phyloP scores from a whole-genome alignment of 2,113 vertebrate genomes.

The Silurus glanis region DNA sequence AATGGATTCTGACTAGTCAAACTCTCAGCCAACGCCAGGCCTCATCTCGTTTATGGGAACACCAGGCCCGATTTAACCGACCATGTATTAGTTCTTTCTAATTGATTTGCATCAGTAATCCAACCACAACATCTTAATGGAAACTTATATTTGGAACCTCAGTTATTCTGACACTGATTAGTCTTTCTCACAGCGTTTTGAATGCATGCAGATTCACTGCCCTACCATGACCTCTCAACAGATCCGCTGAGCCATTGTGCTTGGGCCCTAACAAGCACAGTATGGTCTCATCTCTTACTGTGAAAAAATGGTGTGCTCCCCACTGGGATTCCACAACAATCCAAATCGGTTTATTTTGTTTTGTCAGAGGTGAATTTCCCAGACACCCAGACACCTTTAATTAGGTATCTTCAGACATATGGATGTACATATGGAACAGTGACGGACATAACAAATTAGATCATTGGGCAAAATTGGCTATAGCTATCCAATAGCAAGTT shows the following conservation, averaged over 20 bases:
- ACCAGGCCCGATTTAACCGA: background rate
- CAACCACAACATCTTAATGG: background rate
- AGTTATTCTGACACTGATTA: background rate
- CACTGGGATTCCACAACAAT: background rate
- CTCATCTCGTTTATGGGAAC: background rate
- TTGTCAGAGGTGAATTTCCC: background rate
- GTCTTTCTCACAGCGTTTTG: background rate
- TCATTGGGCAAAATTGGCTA: background rate
- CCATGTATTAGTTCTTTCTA: background rate
- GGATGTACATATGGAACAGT: background rate
- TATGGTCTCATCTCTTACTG: background rate
- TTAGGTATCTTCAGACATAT: background rate
- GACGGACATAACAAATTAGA: background rate
- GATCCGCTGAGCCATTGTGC: background rate
- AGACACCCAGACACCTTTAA: background rate
- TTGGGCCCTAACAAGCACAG: background rate
- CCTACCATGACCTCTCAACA: background rate
- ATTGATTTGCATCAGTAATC: background rate
- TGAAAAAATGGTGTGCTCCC: background rate
- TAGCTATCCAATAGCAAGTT: no score
- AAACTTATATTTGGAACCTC: background rate
- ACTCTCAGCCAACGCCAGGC: background rate
- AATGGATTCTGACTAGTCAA: background rate
- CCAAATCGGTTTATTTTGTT: background rate
- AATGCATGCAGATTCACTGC: background rate